Conservation (phyloP, 2,888 invertebrate species). For the Chromoteleia sp. region DNA sequence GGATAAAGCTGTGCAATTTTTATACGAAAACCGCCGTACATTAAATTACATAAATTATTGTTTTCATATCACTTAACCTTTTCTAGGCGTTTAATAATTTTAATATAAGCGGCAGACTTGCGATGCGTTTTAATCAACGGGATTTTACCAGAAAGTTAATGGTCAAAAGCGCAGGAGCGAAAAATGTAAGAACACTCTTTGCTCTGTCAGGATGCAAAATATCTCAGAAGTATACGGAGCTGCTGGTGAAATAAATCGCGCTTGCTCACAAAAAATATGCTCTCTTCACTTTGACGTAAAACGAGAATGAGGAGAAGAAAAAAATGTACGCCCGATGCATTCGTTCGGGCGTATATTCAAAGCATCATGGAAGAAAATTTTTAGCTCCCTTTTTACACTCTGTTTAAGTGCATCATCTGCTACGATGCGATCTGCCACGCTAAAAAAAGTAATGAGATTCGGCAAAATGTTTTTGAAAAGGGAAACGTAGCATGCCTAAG, state of each 20-base stretch:
- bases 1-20: slow-evolving; percentile 6
- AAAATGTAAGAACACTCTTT: slow-evolving; percentile 62
- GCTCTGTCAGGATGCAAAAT: slow-evolving; percentile 58
- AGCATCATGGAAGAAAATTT: slow-evolving; percentile 61
- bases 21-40: neutral
- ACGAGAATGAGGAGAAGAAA: slow-evolving; percentile 53
- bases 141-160: slow-evolving; percentile 56
- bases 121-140: slow-evolving; percentile 61
- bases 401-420: slow-evolving; percentile 57
- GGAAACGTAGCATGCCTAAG: slow-evolving; percentile 9
- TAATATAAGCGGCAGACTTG: slow-evolving; percentile 32
- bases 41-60: slow-evolving; percentile 22
- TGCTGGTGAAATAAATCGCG: slow-evolving; percentile 63
- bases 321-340: slow-evolving; percentile 63
- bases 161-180: slow-evolving; percentile 59
- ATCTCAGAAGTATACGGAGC: slow-evolving; percentile 54
- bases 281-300: slow-evolving; percentile 65
- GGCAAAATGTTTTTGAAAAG: slow-evolving; percentile 37
- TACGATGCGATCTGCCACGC: slow-evolving; percentile 41
- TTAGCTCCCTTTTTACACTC: slow-evolving; percentile 50
- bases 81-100: slow-evolving; percentile 31
- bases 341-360: slow-evolving; percentile 66
- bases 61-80: slow-evolving; percentile 41
- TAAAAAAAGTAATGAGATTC: slow-evolving; percentile 55
- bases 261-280: slow-evolving; percentile 61